Conservation (phyloP, 1,140 invertebrate genomes). For the Pogonomyrmex barbatus region DNA sequence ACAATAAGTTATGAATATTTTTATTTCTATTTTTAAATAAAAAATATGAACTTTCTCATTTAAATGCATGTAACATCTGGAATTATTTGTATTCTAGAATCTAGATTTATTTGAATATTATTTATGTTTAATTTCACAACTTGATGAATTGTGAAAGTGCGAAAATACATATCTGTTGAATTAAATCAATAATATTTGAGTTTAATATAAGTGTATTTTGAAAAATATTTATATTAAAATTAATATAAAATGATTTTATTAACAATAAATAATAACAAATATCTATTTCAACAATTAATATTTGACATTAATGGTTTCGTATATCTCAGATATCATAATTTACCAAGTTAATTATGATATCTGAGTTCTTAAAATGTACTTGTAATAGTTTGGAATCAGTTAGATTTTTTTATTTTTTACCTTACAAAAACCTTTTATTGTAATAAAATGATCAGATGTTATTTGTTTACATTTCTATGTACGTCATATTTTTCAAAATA, state of each 20-base stretch:
- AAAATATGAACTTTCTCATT: neutral
- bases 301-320: too few species aligned
- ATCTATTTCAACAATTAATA: neutral
- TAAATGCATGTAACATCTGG: neutral
- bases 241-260: neutral
- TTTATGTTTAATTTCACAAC: neutral
- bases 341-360: too few species aligned
- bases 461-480: neutral
- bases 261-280: neutral
- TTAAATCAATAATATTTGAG: neutral
- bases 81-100: neutral
- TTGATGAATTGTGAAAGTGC: neutral
- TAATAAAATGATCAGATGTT: neutral
- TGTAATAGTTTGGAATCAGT: too few species aligned
- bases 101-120: neutral
- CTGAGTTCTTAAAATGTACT: too few species aligned
- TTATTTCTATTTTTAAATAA: neutral
- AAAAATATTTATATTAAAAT: neutral
- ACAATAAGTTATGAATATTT: neutral
- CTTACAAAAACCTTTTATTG: neutral
- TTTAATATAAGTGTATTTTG: neutral
- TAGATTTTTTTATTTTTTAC: neutral
- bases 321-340: too few species aligned
- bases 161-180: neutral
- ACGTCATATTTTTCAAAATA: constrained; percentile 8